Conservation (phyloP, 2,113 vertebrate species). For the Forbesichthys agassizii region DNA sequence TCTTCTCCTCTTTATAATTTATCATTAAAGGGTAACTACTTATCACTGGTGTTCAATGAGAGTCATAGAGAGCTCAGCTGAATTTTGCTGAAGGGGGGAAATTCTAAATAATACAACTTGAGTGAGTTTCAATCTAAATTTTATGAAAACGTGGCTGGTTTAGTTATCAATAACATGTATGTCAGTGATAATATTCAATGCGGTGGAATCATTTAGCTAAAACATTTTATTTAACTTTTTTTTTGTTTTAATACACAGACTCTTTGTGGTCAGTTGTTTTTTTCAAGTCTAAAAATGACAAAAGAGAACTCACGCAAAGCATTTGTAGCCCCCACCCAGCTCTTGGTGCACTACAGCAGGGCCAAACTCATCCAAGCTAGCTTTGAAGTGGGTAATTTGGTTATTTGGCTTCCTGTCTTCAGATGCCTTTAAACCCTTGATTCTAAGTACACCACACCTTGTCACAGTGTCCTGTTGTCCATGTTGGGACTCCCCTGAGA, state of each 20-base stretch:
- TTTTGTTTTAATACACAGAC: too few relatives aligned
- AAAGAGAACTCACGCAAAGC: too few relatives aligned
- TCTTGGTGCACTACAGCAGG: background rate
- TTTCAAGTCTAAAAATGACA: too few relatives aligned
- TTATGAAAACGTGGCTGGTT: background rate
- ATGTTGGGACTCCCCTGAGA: slow-evolving; percentile 26
- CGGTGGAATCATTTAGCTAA: too few relatives aligned
- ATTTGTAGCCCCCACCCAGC: too few relatives aligned
- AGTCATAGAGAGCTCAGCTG: slow-evolving; percentile 50
- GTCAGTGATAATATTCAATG: too few relatives aligned
- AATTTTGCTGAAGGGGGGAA: slow-evolving; percentile 41
- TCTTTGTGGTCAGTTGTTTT: too few relatives aligned
- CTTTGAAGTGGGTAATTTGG: slow-evolving; percentile 11
- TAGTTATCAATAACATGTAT: too few relatives aligned
- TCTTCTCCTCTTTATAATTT: slow-evolving; percentile 23
- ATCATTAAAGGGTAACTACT: slow-evolving; percentile 58
- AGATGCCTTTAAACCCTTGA: slow-evolving; percentile 9
- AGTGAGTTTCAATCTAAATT: slow-evolving; percentile 30
- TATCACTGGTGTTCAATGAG: slow-evolving; percentile 41
- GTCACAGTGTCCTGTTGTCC: slow-evolving; percentile 55
- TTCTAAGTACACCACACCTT: slow-evolving; percentile 24
- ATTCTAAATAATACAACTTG: slow-evolving; percentile 60
- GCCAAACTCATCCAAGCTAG: background rate
- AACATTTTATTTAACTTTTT: too few relatives aligned
- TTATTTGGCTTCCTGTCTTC: background rate